Evolutionary conservation across 2,113 vertebrate genomes (phyloP), one percentile per base, ranked within the genome.

Genomic region (Paramormyrops kingsleyae): DNA sequence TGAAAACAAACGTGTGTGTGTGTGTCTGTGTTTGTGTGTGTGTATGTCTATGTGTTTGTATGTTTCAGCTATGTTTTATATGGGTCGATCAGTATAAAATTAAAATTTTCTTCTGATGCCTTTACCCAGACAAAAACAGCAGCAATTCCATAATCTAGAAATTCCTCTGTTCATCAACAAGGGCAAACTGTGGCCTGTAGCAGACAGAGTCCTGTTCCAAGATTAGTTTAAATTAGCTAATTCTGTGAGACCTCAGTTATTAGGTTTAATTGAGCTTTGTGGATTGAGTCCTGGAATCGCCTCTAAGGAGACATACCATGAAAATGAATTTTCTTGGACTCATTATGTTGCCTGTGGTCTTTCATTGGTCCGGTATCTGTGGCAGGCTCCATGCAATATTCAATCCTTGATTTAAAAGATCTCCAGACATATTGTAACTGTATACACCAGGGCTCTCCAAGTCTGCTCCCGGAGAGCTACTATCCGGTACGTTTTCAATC

Each of bases 231-330:
- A 80, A 39, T 80, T 39, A 80, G 74, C 74, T 80, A 80, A 80
- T 80, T 80, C 35, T 84, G 15, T 1, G 83, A 84, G 83, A 84
- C 83, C 83, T 47, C 39, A 46, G 80, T 47, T 83, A 83, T 83
- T 84, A n/a, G 42, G 42, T 84, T 84, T 84, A 84, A 84, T 84
- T 84, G 44, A 84, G 83, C 39, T 80, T 80, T 74, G 66, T 83
- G 35, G 39, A 83, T 42, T 44, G 42, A 83, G 39, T 83, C 35
- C 39, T 83, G 35, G 46, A 83, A 46, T 83, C 6, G 77, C 77
- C 35, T 42, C 35, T 42, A 42, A 83, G 39, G 35, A 83, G 35
- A 42, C 42, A 44, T 83, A 44, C 35, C 39, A 24, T 83, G 35
- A 13, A 44, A 42, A 42, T 83, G 31, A 83, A 83, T 83, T 83